These are phyloP conservation scores for Xanthorhoe spadicearia DNA, from an alignment of 2,888 invertebrate species.

Conservation along the genomic window DNA sequence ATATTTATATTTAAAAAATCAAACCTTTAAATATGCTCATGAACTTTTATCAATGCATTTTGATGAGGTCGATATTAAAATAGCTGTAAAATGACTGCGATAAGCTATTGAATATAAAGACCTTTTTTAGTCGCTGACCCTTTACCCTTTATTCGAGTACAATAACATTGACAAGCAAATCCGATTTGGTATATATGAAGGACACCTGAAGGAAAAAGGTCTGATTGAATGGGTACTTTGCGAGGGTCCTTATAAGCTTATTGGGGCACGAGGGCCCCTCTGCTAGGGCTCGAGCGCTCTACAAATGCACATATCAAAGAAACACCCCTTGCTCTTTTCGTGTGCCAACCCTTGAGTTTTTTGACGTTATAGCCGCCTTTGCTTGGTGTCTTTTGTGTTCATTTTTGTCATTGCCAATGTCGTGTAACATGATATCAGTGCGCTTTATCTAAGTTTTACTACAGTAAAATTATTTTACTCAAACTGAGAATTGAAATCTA, in stretches of 20 bases:
- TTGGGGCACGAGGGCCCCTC: slow-evolving; percentile 75
- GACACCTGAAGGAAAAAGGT: slow-evolving; percentile 76
- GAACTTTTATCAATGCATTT: slow-evolving; percentile 68
- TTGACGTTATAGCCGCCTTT: slow-evolving; percentile 65
- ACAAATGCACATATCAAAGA: slow-evolving; percentile 64
- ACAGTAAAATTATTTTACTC: not conserved
- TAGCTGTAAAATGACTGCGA: slow-evolving; percentile 62
- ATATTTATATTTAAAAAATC: slow-evolving; percentile 45
- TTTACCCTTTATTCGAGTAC: slow-evolving; percentile 63
- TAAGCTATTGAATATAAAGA: slow-evolving; percentile 58
- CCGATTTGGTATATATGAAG: slow-evolving; percentile 76
- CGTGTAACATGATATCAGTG: slow-evolving; percentile 2
- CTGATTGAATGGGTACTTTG: slow-evolving; percentile 71
- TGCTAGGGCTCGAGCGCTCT: slow-evolving; percentile 64
- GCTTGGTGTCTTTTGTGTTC: slow-evolving; percentile 41
- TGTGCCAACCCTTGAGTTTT: slow-evolving; percentile 65
- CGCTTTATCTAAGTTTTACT: not conserved
- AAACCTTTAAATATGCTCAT: slow-evolving; percentile 62
- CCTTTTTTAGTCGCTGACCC: slow-evolving; percentile 66
- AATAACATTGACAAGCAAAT: slow-evolving; percentile 76
- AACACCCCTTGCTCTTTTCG: slow-evolving; percentile 81
- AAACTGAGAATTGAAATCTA: not conserved
- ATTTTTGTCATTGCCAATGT: slow-evolving; percentile 28
- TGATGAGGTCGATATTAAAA: slow-evolving; percentile 65
- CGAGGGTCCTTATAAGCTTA: slow-evolving; percentile 76